Evolutionary conservation across 2,797 vertebrate genomes (phyloP), one percentile per base, ranked within the genome.

Genomic region (Microctenopoma steveboyesi): DNA sequence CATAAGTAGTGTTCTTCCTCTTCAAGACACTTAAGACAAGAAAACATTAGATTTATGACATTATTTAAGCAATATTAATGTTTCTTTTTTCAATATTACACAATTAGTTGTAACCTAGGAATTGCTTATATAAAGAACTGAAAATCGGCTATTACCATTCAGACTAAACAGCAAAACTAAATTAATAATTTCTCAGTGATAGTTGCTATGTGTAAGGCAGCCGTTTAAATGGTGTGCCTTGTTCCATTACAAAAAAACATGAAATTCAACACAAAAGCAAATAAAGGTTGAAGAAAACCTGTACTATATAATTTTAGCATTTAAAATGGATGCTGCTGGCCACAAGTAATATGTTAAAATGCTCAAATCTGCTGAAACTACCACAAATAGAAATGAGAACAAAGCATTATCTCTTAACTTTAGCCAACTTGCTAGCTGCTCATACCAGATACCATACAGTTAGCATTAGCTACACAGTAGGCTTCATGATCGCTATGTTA

Each of bases 1-100:
- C 77, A 85, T 78, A 78, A 87, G 78, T 78, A 30, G 18, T 71
- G 64, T 78, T 88, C 68, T 56, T 87, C 86, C 84, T 55, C 15
- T 78, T 77, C 25, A 86, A 81, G 84, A 86, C 88, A 84, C 70
- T 69, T 50, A 92, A n/a, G 16, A 30, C 9, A 46, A 30, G 58
- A 7, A 74, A 78, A 71, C 51, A 37, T 51, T 65, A 50, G 27
- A 60, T 55, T 40, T 45, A 79, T 75, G 70, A 59, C 69, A 61
- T 73, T 74, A 52, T 71, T 79, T 53, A 61, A 74, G 74, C 18
- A 59, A 68, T 69, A 55, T 71, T 61, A 54, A 53, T 53, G 53
- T 22, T 22, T 67, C 33, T 59, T 72, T 43, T 77, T 51, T 66
- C 74, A 60, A 28, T 27, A 43, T 15, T 53, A 62, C 54, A 35